These are phyloP conservation scores for Notechis scutatus DNA, from an alignment of 2,113 vertebrate species.

Conservation along the genomic window DNA sequence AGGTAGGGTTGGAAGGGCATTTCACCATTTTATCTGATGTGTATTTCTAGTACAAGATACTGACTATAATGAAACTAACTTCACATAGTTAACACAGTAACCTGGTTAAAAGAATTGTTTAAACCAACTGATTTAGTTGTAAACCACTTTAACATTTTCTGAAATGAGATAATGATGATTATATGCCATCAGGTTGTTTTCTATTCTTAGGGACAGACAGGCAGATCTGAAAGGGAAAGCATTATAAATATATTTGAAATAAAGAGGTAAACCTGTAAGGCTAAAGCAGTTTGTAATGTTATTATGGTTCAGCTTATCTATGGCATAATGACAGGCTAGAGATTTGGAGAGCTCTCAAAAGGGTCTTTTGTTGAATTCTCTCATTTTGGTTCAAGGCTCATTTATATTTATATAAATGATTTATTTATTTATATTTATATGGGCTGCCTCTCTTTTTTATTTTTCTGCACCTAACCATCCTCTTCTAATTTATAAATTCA, in stretches of 20 bases:
- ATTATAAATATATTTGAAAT: not conserved
- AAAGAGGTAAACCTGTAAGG: not conserved
- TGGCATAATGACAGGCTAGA: not conserved
- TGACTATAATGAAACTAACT: not conserved
- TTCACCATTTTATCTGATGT: not conserved
- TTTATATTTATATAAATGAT: not conserved
- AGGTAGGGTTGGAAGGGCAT: not conserved
- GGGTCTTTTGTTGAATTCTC: not conserved
- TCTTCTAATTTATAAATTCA: not conserved
- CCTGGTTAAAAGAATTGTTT: not conserved
- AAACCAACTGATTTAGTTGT: not conserved
- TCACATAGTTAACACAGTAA: not conserved
- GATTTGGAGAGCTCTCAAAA: not conserved
- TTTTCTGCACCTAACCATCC: not conserved
- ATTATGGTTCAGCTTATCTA: not conserved
- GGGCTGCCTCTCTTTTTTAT: not conserved
- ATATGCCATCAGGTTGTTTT: not conserved
- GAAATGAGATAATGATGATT: not conserved
- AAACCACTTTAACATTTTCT: not conserved
- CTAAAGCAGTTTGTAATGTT: not conserved
- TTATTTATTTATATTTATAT: not conserved
- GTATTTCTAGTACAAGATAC: not conserved
- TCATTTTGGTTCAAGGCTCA: not conserved
- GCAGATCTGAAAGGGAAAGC: not conserved
- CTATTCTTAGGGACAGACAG: not conserved